A percentile compares a stretch with the other conserved stretches of the same genome.
phyloP scores from a whole-genome alignment of 2,888 invertebrate species.

The Oscheius sp. region DNA sequence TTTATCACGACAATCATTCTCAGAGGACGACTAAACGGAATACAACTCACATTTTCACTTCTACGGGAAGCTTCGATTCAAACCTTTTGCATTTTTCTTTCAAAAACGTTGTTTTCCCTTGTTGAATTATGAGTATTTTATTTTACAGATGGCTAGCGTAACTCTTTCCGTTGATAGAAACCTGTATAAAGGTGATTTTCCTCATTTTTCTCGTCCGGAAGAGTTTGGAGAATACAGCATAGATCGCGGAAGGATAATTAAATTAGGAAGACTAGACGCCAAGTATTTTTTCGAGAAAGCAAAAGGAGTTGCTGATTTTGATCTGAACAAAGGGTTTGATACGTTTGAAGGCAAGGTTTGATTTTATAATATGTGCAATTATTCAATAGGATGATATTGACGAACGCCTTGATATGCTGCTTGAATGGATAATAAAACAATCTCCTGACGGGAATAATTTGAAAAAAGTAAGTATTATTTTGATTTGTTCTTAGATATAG shows the following conservation, averaged over 20 bases:
- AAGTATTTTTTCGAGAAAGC: slow-evolving; percentile 22
- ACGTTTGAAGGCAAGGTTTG: slow-evolving; percentile 46
- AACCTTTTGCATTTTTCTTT: too few relatives aligned
- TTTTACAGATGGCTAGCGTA: neutral
- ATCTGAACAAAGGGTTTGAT: slow-evolving; percentile 45
- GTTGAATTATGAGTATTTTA: too few relatives aligned
- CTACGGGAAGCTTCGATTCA: too few relatives aligned
- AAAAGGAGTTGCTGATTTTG: slow-evolving; percentile 21
- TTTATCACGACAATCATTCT: too few relatives aligned
- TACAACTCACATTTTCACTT: too few relatives aligned
- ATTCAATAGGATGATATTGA: slow-evolving; percentile 31
- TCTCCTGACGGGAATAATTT: slow-evolving; percentile 40
- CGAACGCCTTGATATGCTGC: slow-evolving; percentile 43
- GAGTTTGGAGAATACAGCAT: slow-evolving; percentile 27
- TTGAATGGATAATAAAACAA: slow-evolving; percentile 43
- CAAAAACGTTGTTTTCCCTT: too few relatives aligned
- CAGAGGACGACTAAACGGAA: too few relatives aligned
- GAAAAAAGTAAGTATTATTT: slow-evolving; percentile 37
- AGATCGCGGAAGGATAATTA: neutral
- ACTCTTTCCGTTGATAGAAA: neutral
- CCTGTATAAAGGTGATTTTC: slow-evolving; percentile 2
- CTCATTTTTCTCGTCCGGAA: slow-evolving; percentile 22
- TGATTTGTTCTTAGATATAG: slow-evolving; percentile 20
- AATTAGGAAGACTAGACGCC: slow-evolving; percentile 25
- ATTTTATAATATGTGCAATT: neutral